Base-by-base conservation (phyloP, 2,888 invertebrate genomes). In the Tyria jacobaeae region DNA sequence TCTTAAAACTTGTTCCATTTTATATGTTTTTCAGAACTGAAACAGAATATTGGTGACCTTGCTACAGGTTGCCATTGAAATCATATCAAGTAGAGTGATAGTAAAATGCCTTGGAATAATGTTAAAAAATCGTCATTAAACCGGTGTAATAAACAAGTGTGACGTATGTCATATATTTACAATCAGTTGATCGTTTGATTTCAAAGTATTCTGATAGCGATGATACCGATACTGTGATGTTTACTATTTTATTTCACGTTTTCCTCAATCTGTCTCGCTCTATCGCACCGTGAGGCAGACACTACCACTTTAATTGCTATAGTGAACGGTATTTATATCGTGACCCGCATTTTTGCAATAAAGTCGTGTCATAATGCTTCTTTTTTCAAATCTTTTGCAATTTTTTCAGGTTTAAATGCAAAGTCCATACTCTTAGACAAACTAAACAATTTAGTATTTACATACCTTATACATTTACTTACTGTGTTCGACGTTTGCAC, bases 211-310 rank as follows among this genome's bases (percentile, higher is more conserved):
- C 70, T 79, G 79, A 74, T 79, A 77, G 66, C 73, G 76, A 75
- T 76, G 75, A 75, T 79, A 79, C 74, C 77, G 79, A 82, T 84
- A 80, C 78, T 76, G 71, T 77, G 71, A 80, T 81, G 76, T 86
- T 87, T 87, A 88, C 87, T 83, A 84, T 89, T 85, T 85, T 84
- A 80, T 83, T 87, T 76, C 87, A 87, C 87, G 86, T 91, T 93
- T 86, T 93, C 92, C 92, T 93, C 92, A 92, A 75, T 66, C 87
- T 54, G 48, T 92, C 90, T 81, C 87, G 66, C 82, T 91, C 87
- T 64, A 64, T 60, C 82, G 62, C 75, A 63, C 15, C 59, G 55
- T 53, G 68, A 68, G 68, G 63, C 64, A 73, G 74, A 72, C 66
- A 70, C 58, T 60, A 62, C 70, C 71, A 75, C 76, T 74, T 71